Percentiles rank a stretch among this genome's conserved stretches.
Conservation (phyloP, 2,113 vertebrate species). For the Petroica traversi region DNA sequence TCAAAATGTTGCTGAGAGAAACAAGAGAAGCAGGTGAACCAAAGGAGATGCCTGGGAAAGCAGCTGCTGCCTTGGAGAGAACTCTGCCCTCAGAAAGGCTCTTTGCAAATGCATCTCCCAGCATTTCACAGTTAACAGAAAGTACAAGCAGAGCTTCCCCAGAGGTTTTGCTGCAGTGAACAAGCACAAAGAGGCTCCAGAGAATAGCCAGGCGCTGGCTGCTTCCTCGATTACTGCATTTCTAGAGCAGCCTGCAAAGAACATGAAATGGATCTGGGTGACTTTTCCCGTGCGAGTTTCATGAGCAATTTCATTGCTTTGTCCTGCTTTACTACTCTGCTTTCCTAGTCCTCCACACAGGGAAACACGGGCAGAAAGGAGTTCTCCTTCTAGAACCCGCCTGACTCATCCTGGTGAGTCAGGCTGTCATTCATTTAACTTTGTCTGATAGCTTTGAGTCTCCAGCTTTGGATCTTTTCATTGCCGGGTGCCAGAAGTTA, state of each 20-base stretch:
- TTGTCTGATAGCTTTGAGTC: background rate
- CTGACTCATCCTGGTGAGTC: slow-evolving; percentile 48
- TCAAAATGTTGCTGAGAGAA: background rate
- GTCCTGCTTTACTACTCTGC: background rate
- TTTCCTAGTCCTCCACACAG: background rate
- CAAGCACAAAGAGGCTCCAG: background rate
- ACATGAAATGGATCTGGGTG: background rate
- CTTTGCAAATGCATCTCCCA: background rate
- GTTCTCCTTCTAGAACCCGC: background rate
- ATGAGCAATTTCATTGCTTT: background rate
- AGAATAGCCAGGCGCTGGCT: background rate
- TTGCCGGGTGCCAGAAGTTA: background rate
- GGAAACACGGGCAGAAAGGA: background rate
- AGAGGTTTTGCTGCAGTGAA: background rate
- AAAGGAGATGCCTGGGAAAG: background rate
- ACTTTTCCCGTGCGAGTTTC: background rate
- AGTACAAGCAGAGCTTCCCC: background rate
- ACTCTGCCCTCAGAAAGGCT: background rate
- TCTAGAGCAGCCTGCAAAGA: background rate
- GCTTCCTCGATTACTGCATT: background rate
- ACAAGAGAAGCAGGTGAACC: background rate
- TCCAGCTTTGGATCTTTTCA: background rate
- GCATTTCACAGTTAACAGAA: background rate
- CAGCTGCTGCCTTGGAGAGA: background rate
- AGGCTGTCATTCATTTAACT: background rate